Evolutionary conservation across 2,888 invertebrate species (phyloP).

Genomic region (Omphaloscelis lunosa): DNA sequence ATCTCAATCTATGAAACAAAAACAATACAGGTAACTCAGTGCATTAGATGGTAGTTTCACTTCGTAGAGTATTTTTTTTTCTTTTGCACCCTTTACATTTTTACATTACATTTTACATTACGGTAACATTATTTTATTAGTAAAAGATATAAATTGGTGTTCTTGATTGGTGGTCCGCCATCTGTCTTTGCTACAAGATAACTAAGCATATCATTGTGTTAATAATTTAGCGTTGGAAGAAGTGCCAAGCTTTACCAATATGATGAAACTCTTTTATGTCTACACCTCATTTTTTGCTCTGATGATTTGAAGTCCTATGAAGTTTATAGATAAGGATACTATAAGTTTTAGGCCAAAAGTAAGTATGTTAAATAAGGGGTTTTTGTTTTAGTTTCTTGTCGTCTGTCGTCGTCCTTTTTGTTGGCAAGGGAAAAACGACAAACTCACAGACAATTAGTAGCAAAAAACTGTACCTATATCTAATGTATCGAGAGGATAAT

Average conservation of each 20-base stretch:
- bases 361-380: not conserved
- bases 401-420: not conserved
- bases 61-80: not conserved
- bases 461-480: not conserved
- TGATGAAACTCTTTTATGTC: conserved; percentile 11
- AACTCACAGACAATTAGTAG: not conserved
- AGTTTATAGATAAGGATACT: not conserved
- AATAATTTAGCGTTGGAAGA: not conserved
- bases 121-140: not conserved
- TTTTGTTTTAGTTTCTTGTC: not conserved
- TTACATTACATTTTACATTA: too few species aligned
- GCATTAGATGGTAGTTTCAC: too few species aligned
- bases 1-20: not conserved
- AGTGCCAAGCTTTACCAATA: conserved; percentile 26
- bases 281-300: not conserved
- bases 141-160: conserved; percentile 15
- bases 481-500: not conserved
- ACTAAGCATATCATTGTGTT: conserved; percentile 14
- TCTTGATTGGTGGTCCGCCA: conserved; percentile 12
- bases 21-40: not conserved
- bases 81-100: not conserved
- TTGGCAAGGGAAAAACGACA: not conserved
- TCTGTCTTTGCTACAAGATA: conserved; percentile 24
- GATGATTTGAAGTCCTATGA: not conserved
- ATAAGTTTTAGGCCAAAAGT: not conserved